Conservation (phyloP, 1,140 invertebrate species). For the Myzus persicae region DNA sequence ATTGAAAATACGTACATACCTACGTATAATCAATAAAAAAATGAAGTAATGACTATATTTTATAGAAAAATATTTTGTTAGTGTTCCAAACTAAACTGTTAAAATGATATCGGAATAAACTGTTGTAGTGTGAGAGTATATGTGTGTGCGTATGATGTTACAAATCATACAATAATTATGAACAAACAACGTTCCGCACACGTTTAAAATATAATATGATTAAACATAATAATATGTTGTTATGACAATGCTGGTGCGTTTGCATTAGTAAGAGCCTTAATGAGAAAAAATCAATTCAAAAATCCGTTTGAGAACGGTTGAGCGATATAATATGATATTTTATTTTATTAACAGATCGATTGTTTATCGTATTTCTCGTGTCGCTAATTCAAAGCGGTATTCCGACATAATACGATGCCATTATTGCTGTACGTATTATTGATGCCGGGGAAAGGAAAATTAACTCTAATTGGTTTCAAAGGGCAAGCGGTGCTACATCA, state of each 20-base stretch:
- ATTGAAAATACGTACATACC: no score
- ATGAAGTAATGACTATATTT: no score
- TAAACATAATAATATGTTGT: neutral
- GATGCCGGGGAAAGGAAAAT: neutral
- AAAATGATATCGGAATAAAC: no score
- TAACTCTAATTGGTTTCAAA: neutral
- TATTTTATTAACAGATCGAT: neutral
- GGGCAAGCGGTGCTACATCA: neutral
- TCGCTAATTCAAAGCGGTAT: neutral
- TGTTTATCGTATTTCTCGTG: neutral
- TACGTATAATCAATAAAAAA: no score
- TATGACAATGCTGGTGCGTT: neutral
- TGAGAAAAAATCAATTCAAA: no score
- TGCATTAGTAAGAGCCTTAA: no score
- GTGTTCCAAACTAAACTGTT: no score
- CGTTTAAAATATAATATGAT: neutral
- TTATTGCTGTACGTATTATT: no score
- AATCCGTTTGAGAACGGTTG: neutral
- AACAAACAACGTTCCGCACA: neutral
- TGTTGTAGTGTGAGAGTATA: no score
- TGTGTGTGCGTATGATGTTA: neutral
- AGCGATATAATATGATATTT: neutral
- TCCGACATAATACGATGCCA: no score
- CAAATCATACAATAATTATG: neutral
- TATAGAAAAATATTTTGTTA: no score